Evolutionary conservation across 1,140 invertebrate species (phyloP).

Genomic region (Agrypnia vestita): DNA sequence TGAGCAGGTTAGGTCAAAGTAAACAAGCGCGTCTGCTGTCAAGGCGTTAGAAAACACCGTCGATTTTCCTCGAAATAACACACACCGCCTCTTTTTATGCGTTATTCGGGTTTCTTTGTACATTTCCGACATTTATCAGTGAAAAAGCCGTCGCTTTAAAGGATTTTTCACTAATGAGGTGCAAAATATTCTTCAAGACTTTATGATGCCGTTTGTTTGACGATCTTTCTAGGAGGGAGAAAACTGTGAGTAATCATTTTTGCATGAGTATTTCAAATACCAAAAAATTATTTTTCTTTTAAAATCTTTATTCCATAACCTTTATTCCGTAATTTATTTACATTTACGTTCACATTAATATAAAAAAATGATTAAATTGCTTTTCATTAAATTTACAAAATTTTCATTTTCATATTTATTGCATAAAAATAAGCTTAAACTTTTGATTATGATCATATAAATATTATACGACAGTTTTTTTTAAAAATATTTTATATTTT

Average conservation of each 20-base stretch:
- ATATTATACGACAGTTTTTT: too few species aligned
- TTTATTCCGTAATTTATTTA: too few species aligned
- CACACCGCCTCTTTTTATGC: neutral
- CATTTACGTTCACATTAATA: too few species aligned
- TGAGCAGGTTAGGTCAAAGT: constrained; percentile 53
- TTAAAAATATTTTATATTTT: too few species aligned
- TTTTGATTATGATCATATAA: too few species aligned
- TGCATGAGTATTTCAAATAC: too few species aligned
- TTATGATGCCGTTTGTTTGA: neutral
- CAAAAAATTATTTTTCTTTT: too few species aligned
- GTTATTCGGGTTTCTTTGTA: neutral
- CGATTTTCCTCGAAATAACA: constrained; percentile 29
- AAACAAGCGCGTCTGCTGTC: constrained; percentile 51
- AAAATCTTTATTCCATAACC: too few species aligned
- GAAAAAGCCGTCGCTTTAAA: neutral
- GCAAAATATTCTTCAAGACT: constrained; percentile 17
- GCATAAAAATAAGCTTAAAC: too few species aligned
- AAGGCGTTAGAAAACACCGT: constrained; percentile 17
- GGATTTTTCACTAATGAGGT: neutral
- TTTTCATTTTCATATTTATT: too few species aligned
- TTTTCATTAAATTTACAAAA: too few species aligned
- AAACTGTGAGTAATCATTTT: constrained; percentile 22
- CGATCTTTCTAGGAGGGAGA: constrained; percentile 9
- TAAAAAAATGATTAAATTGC: too few species aligned
- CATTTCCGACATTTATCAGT: neutral